Evolutionary conservation across 2,113 vertebrate genomes (phyloP), one percentile per base, ranked within the genome.

Genomic region (Lipotes vexillifer): DNA sequence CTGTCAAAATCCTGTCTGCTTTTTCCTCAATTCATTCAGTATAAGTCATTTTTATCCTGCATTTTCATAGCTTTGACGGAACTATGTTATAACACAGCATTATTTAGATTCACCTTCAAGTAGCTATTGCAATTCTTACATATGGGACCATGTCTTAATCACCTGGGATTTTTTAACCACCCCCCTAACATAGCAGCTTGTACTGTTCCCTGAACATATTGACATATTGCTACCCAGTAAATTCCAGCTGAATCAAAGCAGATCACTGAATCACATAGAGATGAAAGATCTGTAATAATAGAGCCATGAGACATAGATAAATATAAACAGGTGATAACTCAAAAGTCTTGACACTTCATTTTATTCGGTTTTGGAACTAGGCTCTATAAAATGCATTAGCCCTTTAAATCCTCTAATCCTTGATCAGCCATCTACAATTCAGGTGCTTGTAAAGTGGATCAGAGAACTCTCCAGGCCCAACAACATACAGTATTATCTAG

Each of bases 311-410:
- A 87, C 61, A 77, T 27, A 88, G 80, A 84, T 80, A 95, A 96
- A 90, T 90, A 65, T 95, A 97, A 93, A 84, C 2, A 83, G 55
- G 41, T 57, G 23, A 80, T 84, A 93, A 88, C 5, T 69, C 44
- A 94, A 90, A 96, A 75, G n/a, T 2, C 36, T 65, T 92, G 88
- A 87, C 75, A 91, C 90, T 96, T 94, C 13, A 55, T 88, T 95
- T 96, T 84, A 75, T 88, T 96, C 95, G 12, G 57, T 87, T 94
- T 89, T 89, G 36, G 57, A 90, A 85, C 52, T 59, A 49, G 59
- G 29, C 31, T 96, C 90, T 96, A 61, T 55, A 88, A 90, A 84
- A 65, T 75, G 36, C 69, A 75, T 88, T 90, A 88, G 49, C 65
- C 52, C 63, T 92, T 9, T 21, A 92, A 96, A 88, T 90, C 23